Conservation (phyloP, 2,888 invertebrate species). For the Aphelenchoides bicaudatus region DNA sequence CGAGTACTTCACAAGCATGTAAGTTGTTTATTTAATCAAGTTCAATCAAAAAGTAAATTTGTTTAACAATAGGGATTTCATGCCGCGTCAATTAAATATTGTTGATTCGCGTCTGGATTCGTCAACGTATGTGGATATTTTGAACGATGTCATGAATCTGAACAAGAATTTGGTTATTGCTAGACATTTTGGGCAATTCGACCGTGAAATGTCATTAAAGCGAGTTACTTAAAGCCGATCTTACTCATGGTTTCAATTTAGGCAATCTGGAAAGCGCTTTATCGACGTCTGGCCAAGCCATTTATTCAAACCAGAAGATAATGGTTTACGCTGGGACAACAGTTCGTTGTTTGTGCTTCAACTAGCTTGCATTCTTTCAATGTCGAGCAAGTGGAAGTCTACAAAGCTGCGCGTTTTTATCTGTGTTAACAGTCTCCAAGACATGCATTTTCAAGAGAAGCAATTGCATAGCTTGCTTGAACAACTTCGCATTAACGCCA, state of each 20-base stretch:
- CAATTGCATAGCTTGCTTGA: constrained; percentile 69
- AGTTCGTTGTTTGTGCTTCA: constrained; percentile 87
- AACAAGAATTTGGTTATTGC: constrained; percentile 91
- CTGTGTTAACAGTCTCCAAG: constrained; percentile 67
- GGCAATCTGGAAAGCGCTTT: constrained; percentile 61
- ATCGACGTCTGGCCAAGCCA: constrained; percentile 98
- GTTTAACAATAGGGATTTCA: constrained; percentile 6
- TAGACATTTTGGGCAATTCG: constrained; percentile 80
- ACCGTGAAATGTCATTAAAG: constrained; percentile 67
- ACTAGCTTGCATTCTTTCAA: constrained; percentile 76
- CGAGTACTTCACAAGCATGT: constrained; percentile 55
- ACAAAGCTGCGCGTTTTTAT: constrained; percentile 75
- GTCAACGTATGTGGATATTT: constrained; percentile 76
- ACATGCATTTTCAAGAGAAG: constrained; percentile 58
- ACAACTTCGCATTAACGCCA: constrained; percentile 79
- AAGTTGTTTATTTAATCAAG: constrained; percentile 28
- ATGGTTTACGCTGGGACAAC: constrained; percentile 76
- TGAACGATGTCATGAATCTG: constrained; percentile 82
- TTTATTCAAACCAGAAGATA: constrained; percentile 73
- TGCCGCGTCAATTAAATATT: constrained; percentile 17
- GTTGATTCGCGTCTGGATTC: constrained; percentile 33
- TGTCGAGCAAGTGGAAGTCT: constrained; percentile 78
- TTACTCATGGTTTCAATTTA: neutral
- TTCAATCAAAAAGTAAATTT: constrained; percentile 5
- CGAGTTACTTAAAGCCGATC: neutral